These are phyloP conservation scores for Monomorium pharaonis DNA, from an alignment of 1,140 invertebrate species.

Conservation along the genomic window DNA sequence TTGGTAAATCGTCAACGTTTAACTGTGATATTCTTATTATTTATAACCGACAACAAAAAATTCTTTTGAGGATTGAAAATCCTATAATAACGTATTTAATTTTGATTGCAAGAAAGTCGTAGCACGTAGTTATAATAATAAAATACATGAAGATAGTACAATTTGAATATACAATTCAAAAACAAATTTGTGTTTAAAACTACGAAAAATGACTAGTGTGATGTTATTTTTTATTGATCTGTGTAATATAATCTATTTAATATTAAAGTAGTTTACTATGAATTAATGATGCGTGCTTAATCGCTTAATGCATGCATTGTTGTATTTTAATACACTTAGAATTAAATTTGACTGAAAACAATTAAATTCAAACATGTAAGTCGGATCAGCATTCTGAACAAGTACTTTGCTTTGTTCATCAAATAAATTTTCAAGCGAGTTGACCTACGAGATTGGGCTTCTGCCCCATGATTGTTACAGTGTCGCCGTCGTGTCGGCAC, in stretches of 20 bases:
- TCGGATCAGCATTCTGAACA: constrained; percentile 2
- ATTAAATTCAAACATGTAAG: background rate
- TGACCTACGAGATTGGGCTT: constrained; percentile 62
- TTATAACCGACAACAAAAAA: no score
- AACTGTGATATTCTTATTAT: no score
- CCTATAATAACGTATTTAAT: no score
- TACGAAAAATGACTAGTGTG: no score
- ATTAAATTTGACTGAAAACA: background rate
- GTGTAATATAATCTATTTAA: background rate
- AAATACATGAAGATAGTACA: no score
- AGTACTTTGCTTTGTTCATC: constrained; percentile 40
- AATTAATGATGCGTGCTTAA: background rate
- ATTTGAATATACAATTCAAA: no score
- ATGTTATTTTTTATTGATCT: no score
- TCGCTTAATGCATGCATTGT: background rate
- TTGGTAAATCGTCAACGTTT: no score
- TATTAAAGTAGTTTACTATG: background rate
- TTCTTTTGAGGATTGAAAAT: no score
- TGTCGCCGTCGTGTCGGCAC: constrained; percentile 5
- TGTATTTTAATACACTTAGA: background rate
- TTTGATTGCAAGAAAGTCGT: no score
- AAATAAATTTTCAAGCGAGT: constrained; percentile 61
- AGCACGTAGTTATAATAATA: no score
- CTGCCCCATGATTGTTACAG: constrained; percentile 53
- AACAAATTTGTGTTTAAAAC: no score